Evolutionary conservation across 2,888 invertebrate genomes (phyloP).

Genomic region (Saturnia pavonia): DNA sequence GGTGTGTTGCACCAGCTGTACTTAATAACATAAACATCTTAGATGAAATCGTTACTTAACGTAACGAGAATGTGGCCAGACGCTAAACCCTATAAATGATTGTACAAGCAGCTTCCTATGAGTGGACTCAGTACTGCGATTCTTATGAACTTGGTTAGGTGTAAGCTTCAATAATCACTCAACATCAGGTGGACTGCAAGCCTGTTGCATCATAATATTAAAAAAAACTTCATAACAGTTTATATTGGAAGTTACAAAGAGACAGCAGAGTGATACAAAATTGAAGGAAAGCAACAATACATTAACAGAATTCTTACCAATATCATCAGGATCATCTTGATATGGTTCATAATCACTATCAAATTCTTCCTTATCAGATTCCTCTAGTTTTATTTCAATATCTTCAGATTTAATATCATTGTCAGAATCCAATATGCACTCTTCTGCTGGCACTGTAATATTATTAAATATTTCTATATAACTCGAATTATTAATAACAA

Average conservation of each 20-base stretch:
- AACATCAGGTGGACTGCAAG: too few species aligned
- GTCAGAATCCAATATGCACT: conserved; percentile 9
- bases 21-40: too few species aligned
- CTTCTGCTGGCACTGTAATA: conserved; percentile 19
- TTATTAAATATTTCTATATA: background rate
- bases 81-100: too few species aligned
- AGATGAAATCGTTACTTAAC: too few species aligned
- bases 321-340: conserved; percentile 28
- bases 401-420: conserved; percentile 18
- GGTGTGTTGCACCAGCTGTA: too few species aligned
- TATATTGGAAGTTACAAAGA: background rate
- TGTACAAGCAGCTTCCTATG: too few species aligned
- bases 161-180: too few species aligned
- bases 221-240: too few species aligned
- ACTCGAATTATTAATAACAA: background rate
- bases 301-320: conserved; percentile 4
- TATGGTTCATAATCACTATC: conserved; percentile 19
- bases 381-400: conserved; percentile 19
- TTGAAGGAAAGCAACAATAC: background rate
- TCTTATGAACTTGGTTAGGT: too few species aligned
- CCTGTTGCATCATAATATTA: too few species aligned
- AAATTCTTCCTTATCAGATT: conserved; percentile 17
- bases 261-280: background rate
- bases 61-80: too few species aligned
- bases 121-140: too few species aligned